Evolutionary conservation across 2,888 invertebrate species (phyloP).

Genomic region (Acronicta aceris): DNA sequence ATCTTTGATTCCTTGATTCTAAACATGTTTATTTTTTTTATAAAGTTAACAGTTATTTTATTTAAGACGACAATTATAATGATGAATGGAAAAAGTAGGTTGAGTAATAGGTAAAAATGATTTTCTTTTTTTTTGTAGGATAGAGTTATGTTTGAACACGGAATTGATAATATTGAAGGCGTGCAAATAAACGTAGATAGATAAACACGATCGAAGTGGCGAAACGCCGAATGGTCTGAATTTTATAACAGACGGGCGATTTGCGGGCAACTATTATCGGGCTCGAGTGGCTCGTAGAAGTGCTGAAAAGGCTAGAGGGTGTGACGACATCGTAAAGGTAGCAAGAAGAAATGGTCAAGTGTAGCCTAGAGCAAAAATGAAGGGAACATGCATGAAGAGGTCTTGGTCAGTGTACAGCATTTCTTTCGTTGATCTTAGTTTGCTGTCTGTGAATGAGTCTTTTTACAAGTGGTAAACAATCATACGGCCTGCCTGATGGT

Average conservation of each 20-base stretch:
- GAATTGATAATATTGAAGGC: conserved; percentile 6
- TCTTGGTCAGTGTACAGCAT: no score
- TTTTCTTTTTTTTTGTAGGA: not conserved
- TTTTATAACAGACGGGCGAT: not conserved
- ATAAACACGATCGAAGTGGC: conserved; percentile 12
- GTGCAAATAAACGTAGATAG: conserved; percentile 3
- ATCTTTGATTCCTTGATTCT: no score
- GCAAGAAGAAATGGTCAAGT: no score
- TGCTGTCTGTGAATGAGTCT: no score
- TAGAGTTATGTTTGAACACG: conserved; percentile 5
- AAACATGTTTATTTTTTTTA: not conserved
- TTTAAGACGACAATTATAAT: not conserved
- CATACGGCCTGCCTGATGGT: no score
- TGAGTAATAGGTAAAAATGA: not conserved
- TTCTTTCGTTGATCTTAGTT: no score
- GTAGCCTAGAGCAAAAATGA: no score
- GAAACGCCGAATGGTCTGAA: not conserved
- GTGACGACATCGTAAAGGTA: no score
- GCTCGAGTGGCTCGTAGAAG: not conserved
- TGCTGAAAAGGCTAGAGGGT: no score
- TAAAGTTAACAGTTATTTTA: not conserved
- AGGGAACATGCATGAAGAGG: no score
- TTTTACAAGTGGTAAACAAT: no score
- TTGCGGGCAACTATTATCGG: not conserved
- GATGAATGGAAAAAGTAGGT: not conserved